A percentile compares a stretch with the other conserved stretches of the same genome.
phyloP scores from a whole-genome alignment of 2,797 vertebrate species.

The Macropus fuliginosus region DNA sequence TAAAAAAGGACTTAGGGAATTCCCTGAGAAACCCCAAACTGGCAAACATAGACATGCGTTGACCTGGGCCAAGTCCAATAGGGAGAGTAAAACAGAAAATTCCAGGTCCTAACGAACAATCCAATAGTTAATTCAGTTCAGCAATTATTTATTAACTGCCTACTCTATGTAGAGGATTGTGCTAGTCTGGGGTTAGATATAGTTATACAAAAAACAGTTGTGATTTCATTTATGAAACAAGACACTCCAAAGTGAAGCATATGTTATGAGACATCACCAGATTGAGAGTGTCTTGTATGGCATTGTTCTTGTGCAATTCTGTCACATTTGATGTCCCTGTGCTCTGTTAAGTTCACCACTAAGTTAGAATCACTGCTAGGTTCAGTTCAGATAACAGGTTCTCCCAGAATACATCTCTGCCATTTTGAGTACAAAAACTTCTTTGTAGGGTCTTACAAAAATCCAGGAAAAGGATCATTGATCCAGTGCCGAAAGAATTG shows the following conservation, averaged over 20 bases:
- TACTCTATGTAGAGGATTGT: background rate
- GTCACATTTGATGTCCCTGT: background rate
- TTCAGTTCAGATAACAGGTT: slow-evolving; percentile 41
- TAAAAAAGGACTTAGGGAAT: background rate
- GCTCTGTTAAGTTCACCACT: background rate
- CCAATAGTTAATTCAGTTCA: background rate
- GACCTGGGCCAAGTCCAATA: background rate
- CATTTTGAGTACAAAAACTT: slow-evolving; percentile 67
- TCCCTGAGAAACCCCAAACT: background rate
- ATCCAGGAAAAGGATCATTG: background rate
- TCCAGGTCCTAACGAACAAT: background rate
- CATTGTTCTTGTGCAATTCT: background rate
- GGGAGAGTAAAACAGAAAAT: background rate
- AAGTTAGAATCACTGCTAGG: slow-evolving; percentile 22
- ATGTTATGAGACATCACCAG: background rate
- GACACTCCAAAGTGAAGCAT: background rate
- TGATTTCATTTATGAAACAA: background rate
- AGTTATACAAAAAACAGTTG: background rate
- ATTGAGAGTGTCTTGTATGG: background rate
- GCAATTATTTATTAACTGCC: background rate
- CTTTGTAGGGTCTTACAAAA: slow-evolving; percentile 57
- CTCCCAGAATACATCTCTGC: slow-evolving; percentile 59
- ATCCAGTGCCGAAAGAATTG: background rate
- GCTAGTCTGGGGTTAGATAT: background rate
- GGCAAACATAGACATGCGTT: background rate